Base-by-base conservation (phyloP, 2,888 invertebrate species). In the Drosophila basisetae region DNA sequence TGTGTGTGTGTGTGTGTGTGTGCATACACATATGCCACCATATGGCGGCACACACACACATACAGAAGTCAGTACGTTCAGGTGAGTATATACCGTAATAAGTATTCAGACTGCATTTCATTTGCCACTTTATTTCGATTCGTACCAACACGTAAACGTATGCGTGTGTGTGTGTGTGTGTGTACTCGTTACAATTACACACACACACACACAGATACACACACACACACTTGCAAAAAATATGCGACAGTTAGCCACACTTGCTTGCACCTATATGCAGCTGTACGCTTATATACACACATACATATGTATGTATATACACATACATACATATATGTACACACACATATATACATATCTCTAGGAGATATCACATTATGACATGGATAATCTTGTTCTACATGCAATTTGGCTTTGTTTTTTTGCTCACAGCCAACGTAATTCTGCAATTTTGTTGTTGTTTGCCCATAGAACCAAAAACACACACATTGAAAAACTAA, bases 341-440 rank as follows among this genome's bases (percentile, higher is more conserved):
- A 22, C 1, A 47, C 2, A 22, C 1, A 47, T 7, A 13, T 7
- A 13, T 9, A 39, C 9, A 39, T 41, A 41, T 41, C 4, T 47
- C 25, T 18, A 16, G 47, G 18, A 66, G 63, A 64, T 78, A 74
- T 77, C 63, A 77, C 77, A 78, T 69, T 77, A 77, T 78, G 66
- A 77, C 77, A 67, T 74, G 70, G 69, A 77, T 77, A 66, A 78
- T 78, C 70, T 69, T 77, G 63, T 73, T 73, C 43, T 63, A 73
- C 56, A 69, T 77, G 77, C 77, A 77, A 77, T 76, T 76, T 73
- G 73, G 61, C 72, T 61, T 50, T 76, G 16, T 47, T 25, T 47
- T 47, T 47, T 25, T 28, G 47, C 9, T 25, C 22, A 7, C 7
- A 47, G 47, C 13, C 47, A 47, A 47, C 22, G 47, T 47, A 47